Base-by-base conservation (phyloP, 2,113 vertebrate species). In the Vulpes ferrilata region DNA sequence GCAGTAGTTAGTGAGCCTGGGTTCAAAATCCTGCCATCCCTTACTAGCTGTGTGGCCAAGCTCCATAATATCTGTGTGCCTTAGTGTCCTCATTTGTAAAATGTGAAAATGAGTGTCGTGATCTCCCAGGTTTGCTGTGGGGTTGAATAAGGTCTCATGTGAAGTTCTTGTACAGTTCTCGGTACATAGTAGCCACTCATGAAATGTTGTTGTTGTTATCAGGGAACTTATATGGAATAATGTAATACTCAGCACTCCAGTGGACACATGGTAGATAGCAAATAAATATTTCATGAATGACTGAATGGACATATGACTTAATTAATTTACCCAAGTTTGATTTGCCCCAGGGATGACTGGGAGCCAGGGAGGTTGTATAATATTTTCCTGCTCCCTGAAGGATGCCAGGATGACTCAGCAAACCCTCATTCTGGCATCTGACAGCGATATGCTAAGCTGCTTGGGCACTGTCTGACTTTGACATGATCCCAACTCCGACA, bases 391-490 rank as follows among this genome's bases (percentile, higher is more conserved):
- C n/a, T 78, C 86, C 69, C 82, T 76, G 59, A 88, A 93, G 80
- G 82, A 67, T 57, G 53, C 79, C 88, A 93, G 73, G 27, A 78
- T 97, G 97, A 96, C 89, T 96, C 97, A 97, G 92, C 96, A 87
- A 95, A 90, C 20, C 78, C 55, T 93, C 32, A 8, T 84, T 83
- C 67, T 86, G 79, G 82, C 80, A 55, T 60, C 51, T 96, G 95
- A 93, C 90, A 90, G 96, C 90, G 95, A 96, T 64, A 90, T 69
- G 90, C 90, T 94, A 97, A 96, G 87, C 96, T 96, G 64, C 87
- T 95, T 92, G 87, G 88, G 80, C 97, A 92, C 89, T 48, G 13
- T 83, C 96, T 96, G 59, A 81, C 76, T 96, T 90, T 96, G 93
- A 93, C 81, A 60, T 57, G 84, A 96, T 93, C 93, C 89, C 88